phyloP scores from a whole-genome alignment of 2,888 invertebrate species.

The Sphaerophoria taeniata region DNA sequence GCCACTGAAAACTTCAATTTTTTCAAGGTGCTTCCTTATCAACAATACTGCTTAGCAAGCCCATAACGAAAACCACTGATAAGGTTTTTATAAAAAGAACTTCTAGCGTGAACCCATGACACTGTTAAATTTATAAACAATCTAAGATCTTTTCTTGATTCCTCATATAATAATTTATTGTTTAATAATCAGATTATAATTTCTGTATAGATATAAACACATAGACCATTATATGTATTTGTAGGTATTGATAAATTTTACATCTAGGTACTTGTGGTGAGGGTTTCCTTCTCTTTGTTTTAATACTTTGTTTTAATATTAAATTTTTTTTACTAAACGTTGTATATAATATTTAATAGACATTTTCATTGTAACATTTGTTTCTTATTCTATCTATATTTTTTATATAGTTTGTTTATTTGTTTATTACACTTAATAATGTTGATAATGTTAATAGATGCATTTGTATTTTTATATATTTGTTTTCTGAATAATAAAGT shows the following conservation, averaged over 20 bases:
- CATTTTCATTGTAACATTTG: constrained; percentile 50
- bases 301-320: constrained; percentile 6
- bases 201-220: constrained; percentile 33
- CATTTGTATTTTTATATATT: background rate
- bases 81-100: background rate
- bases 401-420: background rate
- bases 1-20: no score
- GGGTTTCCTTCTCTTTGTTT: constrained; percentile 2
- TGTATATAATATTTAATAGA: constrained; percentile 46
- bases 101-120: background rate
- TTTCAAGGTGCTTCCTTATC: no score
- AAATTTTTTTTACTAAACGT: constrained; percentile 21
- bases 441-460: background rate
- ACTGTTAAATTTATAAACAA: background rate
- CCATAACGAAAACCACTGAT: background rate
- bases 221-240: background rate
- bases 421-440: constrained; percentile 6
- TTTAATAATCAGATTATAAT: constrained; percentile 40
- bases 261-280: constrained; percentile 62
- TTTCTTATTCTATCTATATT: constrained; percentile 51
- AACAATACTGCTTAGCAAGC: no score
- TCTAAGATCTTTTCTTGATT: background rate
- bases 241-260: constrained; percentile 30
- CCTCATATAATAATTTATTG: background rate
- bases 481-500: background rate